Percentiles rank a stretch among this genome's conserved stretches.
phyloP scores from a whole-genome alignment of 2,888 invertebrate genomes.

The Melinopterus prodromus region DNA sequence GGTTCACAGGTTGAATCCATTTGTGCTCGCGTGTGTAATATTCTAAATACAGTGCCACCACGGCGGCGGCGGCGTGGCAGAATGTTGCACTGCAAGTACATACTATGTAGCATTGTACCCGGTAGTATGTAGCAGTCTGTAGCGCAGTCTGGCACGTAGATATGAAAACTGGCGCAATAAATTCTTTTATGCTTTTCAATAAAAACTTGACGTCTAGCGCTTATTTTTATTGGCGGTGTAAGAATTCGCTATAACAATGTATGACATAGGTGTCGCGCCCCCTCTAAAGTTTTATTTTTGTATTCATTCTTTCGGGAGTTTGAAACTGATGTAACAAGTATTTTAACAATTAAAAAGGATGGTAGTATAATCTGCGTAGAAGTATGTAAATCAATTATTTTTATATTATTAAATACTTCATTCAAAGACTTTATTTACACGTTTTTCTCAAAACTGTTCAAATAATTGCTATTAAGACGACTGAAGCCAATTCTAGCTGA shows the following conservation, averaged over 20 bases:
- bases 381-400: too few relatives aligned
- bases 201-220: background rate
- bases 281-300: too few relatives aligned
- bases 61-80: background rate
- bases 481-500: too few relatives aligned
- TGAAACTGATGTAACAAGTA: too few relatives aligned
- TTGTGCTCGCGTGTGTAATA: constrained; percentile 4
- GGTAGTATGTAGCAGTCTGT: background rate
- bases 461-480: too few relatives aligned
- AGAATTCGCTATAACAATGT: background rate
- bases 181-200: background rate
- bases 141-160: background rate
- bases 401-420: too few relatives aligned
- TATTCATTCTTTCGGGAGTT: too few relatives aligned
- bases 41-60: background rate
- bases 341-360: too few relatives aligned
- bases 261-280: background rate
- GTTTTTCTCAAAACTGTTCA: too few relatives aligned
- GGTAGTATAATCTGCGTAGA: too few relatives aligned
- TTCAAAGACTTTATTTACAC: too few relatives aligned
- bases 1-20: background rate
- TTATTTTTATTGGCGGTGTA: background rate
- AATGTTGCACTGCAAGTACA: background rate
- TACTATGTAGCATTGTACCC: background rate
- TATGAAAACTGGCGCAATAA: background rate